phyloP scores from a whole-genome alignment of 2,888 invertebrate genomes.

The Amphipoea oculea region DNA sequence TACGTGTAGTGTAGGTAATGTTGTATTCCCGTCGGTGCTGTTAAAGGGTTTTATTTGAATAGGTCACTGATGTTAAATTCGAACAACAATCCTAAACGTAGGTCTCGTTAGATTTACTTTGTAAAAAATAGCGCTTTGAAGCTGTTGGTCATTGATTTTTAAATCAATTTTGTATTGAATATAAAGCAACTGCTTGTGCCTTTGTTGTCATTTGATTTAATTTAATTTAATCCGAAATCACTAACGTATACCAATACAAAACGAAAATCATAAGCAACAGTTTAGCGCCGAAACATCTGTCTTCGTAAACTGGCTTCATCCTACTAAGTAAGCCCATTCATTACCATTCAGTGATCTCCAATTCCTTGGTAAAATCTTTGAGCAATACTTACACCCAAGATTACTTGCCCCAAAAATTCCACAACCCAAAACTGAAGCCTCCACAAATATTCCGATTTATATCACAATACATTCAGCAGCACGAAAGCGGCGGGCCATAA shows the following conservation, averaged over 20 bases:
- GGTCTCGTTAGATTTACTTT: not conserved
- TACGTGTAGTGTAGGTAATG: not conserved
- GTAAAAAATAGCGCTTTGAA: not conserved
- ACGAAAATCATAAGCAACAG: not conserved
- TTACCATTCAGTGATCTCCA: constrained; percentile 17
- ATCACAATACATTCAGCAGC: constrained; percentile 67
- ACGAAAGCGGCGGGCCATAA: constrained; percentile 71
- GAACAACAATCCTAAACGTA: not conserved
- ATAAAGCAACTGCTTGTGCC: not conserved
- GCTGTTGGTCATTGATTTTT: not conserved
- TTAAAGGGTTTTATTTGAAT: constrained; percentile 6
- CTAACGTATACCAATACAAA: not conserved
- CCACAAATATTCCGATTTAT: constrained; percentile 67
- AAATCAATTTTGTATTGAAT: not conserved
- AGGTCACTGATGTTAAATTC: not conserved
- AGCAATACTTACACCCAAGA: constrained; percentile 9
- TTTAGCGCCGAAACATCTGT: not conserved
- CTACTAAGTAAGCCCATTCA: not conserved
- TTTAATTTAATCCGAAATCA: not conserved
- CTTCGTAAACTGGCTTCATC: not conserved
- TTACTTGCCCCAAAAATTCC: constrained; percentile 10
- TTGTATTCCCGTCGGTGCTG: constrained; percentile 1
- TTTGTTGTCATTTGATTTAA: not conserved
- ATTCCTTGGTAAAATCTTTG: constrained; percentile 9
- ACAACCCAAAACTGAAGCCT: constrained; percentile 8